Evolutionary conservation across 1,140 invertebrate species (phyloP).

Genomic region (Orchestia grillus): DNA sequence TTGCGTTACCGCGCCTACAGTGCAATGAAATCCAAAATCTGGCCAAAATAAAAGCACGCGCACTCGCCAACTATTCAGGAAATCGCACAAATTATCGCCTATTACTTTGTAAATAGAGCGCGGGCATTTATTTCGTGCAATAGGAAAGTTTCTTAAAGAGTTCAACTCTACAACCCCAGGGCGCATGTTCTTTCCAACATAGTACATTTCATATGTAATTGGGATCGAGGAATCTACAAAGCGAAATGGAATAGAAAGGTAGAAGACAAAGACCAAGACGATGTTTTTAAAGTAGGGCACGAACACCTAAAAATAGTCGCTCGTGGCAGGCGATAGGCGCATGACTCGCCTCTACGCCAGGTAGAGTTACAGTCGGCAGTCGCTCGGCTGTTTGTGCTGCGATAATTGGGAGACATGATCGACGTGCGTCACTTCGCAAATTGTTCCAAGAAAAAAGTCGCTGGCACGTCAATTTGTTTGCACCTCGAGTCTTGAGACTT

Average conservation of each 20-base stretch:
- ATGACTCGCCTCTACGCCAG: neutral
- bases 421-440: conserved; percentile 46
- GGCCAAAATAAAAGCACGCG: no score
- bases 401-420: conserved; percentile 19
- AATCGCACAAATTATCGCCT: no score
- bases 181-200: no score
- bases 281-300: neutral
- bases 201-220: neutral
- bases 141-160: no score
- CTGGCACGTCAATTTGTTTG: conserved; percentile 12
- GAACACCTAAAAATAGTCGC: neutral
- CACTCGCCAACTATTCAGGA: no score
- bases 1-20: no score
- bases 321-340: neutral
- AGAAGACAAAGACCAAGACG: neutral
- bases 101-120: no score
- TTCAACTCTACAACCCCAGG: no score
- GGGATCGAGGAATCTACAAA: neutral
- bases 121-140: no score
- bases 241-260: neutral
- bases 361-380: conserved; percentile 4
- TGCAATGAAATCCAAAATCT: no score
- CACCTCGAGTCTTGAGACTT: neutral
- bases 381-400: neutral
- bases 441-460: neutral